phyloP scores from a whole-genome alignment of 2,888 invertebrate genomes.

The Schizotus pectinicornis region DNA sequence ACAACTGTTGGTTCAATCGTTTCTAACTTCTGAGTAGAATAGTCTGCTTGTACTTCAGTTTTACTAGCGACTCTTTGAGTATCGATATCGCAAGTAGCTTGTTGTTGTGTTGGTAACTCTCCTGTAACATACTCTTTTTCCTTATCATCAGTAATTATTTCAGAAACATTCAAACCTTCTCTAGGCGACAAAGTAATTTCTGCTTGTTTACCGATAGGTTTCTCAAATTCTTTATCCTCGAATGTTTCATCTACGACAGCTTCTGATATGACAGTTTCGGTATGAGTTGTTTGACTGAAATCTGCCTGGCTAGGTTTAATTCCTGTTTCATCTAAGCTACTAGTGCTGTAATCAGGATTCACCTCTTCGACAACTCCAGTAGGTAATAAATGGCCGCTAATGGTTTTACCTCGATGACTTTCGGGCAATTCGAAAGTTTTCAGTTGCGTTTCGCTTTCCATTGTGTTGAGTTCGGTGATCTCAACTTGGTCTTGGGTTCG shows the following conservation, averaged over 20 bases:
- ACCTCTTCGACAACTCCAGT: constrained; percentile 62
- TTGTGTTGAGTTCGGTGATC: constrained; percentile 66
- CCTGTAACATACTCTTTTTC: constrained; percentile 58
- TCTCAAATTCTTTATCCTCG: constrained; percentile 50
- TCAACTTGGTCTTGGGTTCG: constrained; percentile 68
- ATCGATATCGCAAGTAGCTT: constrained; percentile 59
- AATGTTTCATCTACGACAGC: constrained; percentile 64
- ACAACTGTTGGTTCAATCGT: constrained; percentile 53
- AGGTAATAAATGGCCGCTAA: constrained; percentile 61
- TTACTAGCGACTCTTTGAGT: constrained; percentile 61
- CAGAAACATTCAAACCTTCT: constrained; percentile 61
- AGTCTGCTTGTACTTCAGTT: constrained; percentile 59
- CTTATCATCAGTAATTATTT: constrained; percentile 60
- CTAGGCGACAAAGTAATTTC: constrained; percentile 53
- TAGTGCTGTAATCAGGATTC: constrained; percentile 57
- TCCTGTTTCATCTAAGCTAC: constrained; percentile 36
- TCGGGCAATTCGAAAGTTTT: constrained; percentile 61
- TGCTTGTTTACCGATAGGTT: constrained; percentile 57
- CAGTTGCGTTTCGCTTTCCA: constrained; percentile 71
- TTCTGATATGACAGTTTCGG: constrained; percentile 61
- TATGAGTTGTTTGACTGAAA: constrained; percentile 56
- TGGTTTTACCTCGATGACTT: constrained; percentile 60
- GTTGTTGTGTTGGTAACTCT: constrained; percentile 53
- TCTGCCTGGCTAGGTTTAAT: constrained; percentile 55
- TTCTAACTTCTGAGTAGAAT: constrained; percentile 47